A percentile compares a stretch with the other conserved stretches of the same genome.
These are phyloP conservation scores for Melipona quadrifasciata DNA, from an alignment of 1,140 invertebrate genomes.

Conservation along the genomic window DNA sequence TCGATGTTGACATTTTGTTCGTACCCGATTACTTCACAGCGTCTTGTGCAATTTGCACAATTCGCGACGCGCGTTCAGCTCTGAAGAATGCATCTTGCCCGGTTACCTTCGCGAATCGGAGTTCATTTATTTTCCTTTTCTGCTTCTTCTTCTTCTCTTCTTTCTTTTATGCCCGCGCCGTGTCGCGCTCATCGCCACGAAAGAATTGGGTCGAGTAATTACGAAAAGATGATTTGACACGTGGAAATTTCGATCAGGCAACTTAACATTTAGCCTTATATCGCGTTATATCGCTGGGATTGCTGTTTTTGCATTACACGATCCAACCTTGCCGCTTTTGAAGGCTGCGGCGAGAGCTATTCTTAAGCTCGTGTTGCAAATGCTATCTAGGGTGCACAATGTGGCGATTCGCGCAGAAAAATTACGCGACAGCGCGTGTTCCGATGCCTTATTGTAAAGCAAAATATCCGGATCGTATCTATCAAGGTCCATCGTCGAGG, in stretches of 20 bases:
- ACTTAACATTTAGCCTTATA: neutral
- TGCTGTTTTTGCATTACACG: neutral
- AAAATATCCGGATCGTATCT: neutral
- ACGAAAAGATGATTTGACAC: neutral
- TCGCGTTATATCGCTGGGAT: neutral
- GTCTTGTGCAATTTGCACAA: neutral
- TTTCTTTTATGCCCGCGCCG: too few species aligned
- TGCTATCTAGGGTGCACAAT: conserved; percentile 22
- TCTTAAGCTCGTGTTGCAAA: conserved; percentile 9
- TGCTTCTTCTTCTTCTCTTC: too few species aligned
- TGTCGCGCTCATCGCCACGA: neutral
- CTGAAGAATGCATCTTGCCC: neutral
- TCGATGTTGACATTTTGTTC: neutral
- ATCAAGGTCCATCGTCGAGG: neutral
- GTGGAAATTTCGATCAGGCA: neutral
- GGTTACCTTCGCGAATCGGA: neutral
- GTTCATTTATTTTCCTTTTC: neutral
- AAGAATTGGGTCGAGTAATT: conserved; percentile 4
- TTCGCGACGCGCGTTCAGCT: neutral
- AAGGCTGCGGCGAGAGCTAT: conserved; percentile 3
- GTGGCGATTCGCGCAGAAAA: conserved; percentile 24
- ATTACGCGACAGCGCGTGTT: neutral
- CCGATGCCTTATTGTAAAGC: neutral
- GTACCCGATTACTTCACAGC: neutral
- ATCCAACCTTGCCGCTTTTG: neutral